These are phyloP conservation scores for Sialia sialis DNA, from an alignment of 2,113 vertebrate genomes.

Conservation along the genomic window DNA sequence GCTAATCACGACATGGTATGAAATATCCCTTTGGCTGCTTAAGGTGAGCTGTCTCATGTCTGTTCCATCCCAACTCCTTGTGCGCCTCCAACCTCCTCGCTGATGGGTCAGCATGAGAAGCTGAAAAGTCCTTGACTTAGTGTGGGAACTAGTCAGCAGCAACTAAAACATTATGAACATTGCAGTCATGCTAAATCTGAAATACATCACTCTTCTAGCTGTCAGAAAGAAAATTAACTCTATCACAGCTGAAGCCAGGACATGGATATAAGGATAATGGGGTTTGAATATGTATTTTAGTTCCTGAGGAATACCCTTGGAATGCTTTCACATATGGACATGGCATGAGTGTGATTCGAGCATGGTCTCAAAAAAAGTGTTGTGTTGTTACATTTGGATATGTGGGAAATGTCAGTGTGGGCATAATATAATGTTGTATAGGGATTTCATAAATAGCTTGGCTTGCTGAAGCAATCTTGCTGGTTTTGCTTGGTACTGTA, in stretches of 20 bases:
- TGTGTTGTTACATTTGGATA: neutral
- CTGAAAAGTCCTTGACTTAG: neutral
- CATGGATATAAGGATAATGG: neutral
- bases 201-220: neutral
- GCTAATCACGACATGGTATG: neutral
- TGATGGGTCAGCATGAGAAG: neutral
- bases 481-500: neutral
- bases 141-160: neutral
- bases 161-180: neutral
- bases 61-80: neutral
- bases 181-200: neutral
- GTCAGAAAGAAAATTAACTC: neutral
- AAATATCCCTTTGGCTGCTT: neutral
- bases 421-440: neutral
- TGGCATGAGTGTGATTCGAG: neutral
- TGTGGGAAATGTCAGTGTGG: neutral
- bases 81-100: accelerated
- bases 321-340: neutral
- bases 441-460: neutral
- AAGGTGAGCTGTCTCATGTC: neutral
- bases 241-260: neutral
- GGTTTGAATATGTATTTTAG: neutral
- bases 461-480: neutral
- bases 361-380: neutral
- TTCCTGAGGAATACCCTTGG: neutral